Conservation (phyloP, 2,797 vertebrate genomes). For the Neostethus bicornis region DNA sequence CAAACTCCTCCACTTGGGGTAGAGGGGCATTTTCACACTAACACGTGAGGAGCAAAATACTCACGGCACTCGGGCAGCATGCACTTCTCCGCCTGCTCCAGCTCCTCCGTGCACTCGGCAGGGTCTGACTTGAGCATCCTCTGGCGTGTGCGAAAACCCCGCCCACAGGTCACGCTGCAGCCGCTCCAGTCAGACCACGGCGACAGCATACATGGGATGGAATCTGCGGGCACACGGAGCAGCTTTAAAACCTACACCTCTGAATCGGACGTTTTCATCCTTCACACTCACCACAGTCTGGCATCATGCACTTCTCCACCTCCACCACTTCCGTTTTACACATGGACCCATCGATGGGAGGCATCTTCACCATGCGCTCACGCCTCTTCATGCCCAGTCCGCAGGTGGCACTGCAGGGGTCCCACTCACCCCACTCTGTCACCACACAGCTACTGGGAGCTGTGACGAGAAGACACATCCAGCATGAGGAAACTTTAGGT, state of each 20-base stretch:
- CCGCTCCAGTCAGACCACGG: slow-evolving; percentile 95
- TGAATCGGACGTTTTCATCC: neutral
- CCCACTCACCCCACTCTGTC: slow-evolving; percentile 94
- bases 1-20: too few species aligned
- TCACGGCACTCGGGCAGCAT: slow-evolving; percentile 96
- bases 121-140: slow-evolving; percentile 93
- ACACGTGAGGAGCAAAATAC: slow-evolving; percentile 7
- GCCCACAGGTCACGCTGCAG: slow-evolving; percentile 92
- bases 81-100: slow-evolving; percentile 94
- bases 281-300: slow-evolving; percentile 89
- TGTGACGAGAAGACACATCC: too few species aligned
- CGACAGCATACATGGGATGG: slow-evolving; percentile 86
- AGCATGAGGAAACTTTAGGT: too few species aligned
- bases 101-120: slow-evolving; percentile 88
- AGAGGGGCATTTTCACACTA: too few species aligned
- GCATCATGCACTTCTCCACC: slow-evolving; percentile 97
- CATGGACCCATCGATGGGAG: slow-evolving; percentile 88
- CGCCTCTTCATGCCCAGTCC: slow-evolving; percentile 88
- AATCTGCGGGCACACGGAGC: slow-evolving; percentile 36
- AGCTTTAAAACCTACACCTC: neutral
- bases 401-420: slow-evolving; percentile 92
- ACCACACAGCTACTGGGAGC: slow-evolving; percentile 92
- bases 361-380: slow-evolving; percentile 96
- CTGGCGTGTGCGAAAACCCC: slow-evolving; percentile 86
- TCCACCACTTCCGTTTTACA: slow-evolving; percentile 89